Evolutionary conservation across 1,140 invertebrate genomes (phyloP).

Genomic region (Drosophila kurseongensis): DNA sequence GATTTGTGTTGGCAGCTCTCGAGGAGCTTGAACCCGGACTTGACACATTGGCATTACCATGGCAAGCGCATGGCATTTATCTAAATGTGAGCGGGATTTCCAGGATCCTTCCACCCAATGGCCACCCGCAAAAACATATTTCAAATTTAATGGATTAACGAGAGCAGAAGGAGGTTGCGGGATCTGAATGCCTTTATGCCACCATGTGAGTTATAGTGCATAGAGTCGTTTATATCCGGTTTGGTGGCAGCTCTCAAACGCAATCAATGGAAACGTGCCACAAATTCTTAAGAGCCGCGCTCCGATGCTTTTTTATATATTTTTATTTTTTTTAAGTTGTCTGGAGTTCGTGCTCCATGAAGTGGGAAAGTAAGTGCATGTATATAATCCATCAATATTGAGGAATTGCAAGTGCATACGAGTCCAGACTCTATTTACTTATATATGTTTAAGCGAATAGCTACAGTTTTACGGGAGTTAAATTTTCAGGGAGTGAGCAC

Average conservation of each 20-base stretch:
- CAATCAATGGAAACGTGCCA: conserved; percentile 43
- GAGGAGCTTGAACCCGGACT: conserved; percentile 19
- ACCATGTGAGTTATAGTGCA: conserved; percentile 64
- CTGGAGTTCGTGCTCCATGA: conserved; percentile 32
- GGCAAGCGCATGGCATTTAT: conserved; percentile 32
- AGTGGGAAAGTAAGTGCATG: conserved; percentile 41
- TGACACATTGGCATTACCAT: conserved; percentile 22
- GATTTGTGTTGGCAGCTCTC: conserved; percentile 42
- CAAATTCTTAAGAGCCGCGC: conserved; percentile 21
- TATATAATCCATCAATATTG: conserved; percentile 28
- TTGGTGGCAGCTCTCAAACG: conserved; percentile 35
- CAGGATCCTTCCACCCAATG: conserved; percentile 5
- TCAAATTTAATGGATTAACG: conserved; percentile 77
- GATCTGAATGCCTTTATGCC: conserved; percentile 38
- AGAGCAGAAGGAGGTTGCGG: background rate
- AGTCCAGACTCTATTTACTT: background rate
- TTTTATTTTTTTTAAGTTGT: conserved; percentile 5
- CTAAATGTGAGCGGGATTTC: conserved; percentile 29
- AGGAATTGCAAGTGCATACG: conserved; percentile 12
- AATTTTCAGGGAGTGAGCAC: no score
- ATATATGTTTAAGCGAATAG: background rate
- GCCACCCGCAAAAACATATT: conserved; percentile 56
- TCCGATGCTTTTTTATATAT: background rate
- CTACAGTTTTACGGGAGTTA: background rate
- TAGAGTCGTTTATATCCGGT: conserved; percentile 37